Base-by-base conservation (phyloP, 2,888 invertebrate species). In the Ophion ventricosus region DNA sequence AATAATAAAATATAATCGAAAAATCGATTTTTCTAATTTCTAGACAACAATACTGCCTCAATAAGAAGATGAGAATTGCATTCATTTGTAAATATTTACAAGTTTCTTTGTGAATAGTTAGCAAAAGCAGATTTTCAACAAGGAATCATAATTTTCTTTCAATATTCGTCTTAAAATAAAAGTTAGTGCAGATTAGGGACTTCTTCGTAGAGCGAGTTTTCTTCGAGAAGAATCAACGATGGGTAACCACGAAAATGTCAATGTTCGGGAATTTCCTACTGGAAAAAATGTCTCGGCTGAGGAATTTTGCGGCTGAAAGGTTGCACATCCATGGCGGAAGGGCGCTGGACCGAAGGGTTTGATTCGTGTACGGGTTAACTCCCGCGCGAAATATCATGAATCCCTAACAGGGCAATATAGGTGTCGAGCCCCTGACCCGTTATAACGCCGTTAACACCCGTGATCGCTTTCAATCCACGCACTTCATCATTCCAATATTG, bases 401-500 rank as follows among this genome's bases (percentile, higher is more conserved):
- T 85, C 87, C 84, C 66, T 82, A 79, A 83, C 63, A 54, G 23
- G 67, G 89, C 90, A 88, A 91, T 90, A 91, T 89, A 89, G 88
- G 85, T 85, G 85, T 77, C 78, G 72, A 69, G 63, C 23, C 29
- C 73, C 78, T 86, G 87, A 88, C 88, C 90, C 88, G 90, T 91
- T 91, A 91, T 92, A 93, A 92, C 92, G 88, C 90, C 90, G 92
- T 92, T 93, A 93, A 93, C 93, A 92, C 91, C 91, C 90, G 88
- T 90, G 92, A 93, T 93, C 92, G 92, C 90, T 93, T 93, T 92
- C 92, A 92, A 92, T 93, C 91, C 92, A 87, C 90, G 91, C 88
- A 91, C 92, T 93, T 92, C 92, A 93, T 93, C 93, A 92, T 92
- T 86, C 86, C 88, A 85, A 87, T 90, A 92, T 92, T 91, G 91